Evolutionary conservation across 2,797 vertebrate genomes (phyloP).

Genomic region (Sebastes jordani): DNA sequence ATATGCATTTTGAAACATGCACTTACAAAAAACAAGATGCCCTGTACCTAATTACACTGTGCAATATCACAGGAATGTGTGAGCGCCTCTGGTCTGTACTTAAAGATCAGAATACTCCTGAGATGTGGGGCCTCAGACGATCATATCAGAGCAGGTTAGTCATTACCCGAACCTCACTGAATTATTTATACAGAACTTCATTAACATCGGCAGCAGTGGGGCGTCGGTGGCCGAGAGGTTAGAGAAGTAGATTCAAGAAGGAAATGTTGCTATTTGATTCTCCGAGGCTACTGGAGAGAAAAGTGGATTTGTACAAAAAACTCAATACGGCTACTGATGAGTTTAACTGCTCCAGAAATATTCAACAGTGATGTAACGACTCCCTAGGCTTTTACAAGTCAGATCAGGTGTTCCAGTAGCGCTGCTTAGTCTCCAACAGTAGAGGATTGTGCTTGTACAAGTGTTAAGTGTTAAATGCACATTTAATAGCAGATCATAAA

Average conservation of each 20-base stretch:
- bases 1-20: background rate
- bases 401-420: background rate
- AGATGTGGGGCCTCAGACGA: constrained; percentile 80
- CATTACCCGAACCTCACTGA: constrained; percentile 16
- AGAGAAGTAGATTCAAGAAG: background rate
- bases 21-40: background rate
- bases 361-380: background rate
- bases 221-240: constrained; percentile 3
- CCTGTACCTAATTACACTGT: constrained; percentile 7
- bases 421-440: background rate
- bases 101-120: constrained; percentile 91
- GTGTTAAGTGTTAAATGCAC: background rate
- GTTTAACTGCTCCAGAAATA: background rate
- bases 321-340: background rate
- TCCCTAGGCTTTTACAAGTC: background rate
- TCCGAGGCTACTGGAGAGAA: background rate
- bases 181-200: constrained; percentile 35
- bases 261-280: background rate
- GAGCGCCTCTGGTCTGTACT: constrained; percentile 84
- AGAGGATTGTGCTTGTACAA: background rate
- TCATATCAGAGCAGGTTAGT: constrained; percentile 85
- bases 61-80: constrained; percentile 82
- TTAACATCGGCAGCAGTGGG: constrained; percentile 11
- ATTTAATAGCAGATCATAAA: constrained; percentile 16
- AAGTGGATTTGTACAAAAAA: background rate